Percentiles rank a stretch among this genome's conserved stretches.
Evolutionary conservation across 2,888 invertebrate genomes (phyloP).

Genomic region (Tricholauxania praeusta): DNA sequence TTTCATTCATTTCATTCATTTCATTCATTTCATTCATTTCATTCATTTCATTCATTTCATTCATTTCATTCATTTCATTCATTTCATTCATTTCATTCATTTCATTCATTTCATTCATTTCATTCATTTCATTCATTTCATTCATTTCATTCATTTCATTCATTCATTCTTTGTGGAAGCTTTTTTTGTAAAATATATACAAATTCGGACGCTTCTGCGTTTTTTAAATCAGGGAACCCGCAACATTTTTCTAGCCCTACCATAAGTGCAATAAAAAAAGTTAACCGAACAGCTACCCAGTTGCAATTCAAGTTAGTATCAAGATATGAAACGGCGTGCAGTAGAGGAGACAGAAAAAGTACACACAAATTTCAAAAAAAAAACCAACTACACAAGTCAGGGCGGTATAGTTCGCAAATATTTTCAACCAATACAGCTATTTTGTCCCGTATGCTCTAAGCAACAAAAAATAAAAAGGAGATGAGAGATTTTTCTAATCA

Average conservation of each 20-base stretch:
- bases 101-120: too few relatives aligned
- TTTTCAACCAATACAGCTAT: neutral
- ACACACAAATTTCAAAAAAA: too few relatives aligned
- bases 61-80: too few relatives aligned
- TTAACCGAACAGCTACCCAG: neutral
- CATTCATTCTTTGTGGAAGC: too few relatives aligned
- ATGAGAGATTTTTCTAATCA: slow-evolving; percentile 41
- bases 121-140: too few relatives aligned
- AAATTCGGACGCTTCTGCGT: neutral
- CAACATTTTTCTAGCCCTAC: slow-evolving; percentile 19
- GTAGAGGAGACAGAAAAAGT: neutral
- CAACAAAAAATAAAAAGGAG: neutral
- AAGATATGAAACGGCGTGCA: slow-evolving; percentile 13
- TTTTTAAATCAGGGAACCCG: slow-evolving; percentile 12
- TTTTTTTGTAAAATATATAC: too few relatives aligned
- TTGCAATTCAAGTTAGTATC: slow-evolving; percentile 9
- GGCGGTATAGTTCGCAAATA: neutral
- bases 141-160: too few relatives aligned
- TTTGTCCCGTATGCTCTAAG: slow-evolving; percentile 7
- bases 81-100: too few relatives aligned
- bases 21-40: too few relatives aligned
- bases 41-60: too few relatives aligned
- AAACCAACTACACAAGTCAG: neutral
- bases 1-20: too few relatives aligned
- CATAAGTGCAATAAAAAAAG: neutral